Percentiles rank a stretch among this genome's conserved stretches.
phyloP scores from a whole-genome alignment of 1,140 invertebrate genomes.

The Drosophila serrata region DNA sequence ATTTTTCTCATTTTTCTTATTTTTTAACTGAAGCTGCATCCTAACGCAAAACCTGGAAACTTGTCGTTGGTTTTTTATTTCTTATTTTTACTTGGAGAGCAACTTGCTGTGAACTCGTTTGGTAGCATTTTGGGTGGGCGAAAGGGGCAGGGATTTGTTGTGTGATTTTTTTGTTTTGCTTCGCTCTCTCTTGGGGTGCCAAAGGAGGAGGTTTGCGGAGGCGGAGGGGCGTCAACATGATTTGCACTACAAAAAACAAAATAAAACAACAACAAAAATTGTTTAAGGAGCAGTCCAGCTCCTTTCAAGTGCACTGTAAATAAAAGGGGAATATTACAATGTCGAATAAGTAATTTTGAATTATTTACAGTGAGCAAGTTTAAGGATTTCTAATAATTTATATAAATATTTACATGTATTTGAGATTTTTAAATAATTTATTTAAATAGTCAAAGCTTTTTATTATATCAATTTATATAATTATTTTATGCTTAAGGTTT shows the following conservation, averaged over 20 bases:
- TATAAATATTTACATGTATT: no score
- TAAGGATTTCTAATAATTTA: no score
- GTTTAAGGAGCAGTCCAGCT: slow-evolving; percentile 71
- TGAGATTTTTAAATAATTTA: neutral
- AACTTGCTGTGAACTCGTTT: slow-evolving; percentile 79
- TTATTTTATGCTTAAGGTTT: no score
- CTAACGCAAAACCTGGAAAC: slow-evolving; percentile 62
- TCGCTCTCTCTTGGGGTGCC: neutral
- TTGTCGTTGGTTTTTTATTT: slow-evolving; percentile 49
- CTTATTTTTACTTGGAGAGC: slow-evolving; percentile 26
- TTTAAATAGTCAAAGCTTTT: no score
- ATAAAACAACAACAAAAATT: slow-evolving; percentile 49
- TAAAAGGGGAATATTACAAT: no score
- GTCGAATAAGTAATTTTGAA: no score
- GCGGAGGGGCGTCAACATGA: slow-evolving; percentile 73
- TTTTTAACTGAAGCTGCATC: slow-evolving; percentile 41
- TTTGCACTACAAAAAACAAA: slow-evolving; percentile 79
- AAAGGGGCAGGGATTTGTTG: slow-evolving; percentile 12
- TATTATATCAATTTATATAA: no score
- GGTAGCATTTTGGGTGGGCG: slow-evolving; percentile 68
- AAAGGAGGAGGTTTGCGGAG: slow-evolving; percentile 4
- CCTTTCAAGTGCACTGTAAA: slow-evolving; percentile 32
- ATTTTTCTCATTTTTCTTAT: neutral
- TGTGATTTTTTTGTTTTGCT: neutral
- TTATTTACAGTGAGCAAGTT: no score